Base-by-base conservation (phyloP, 2,888 invertebrate species). In the Metopia argyrocephala region DNA sequence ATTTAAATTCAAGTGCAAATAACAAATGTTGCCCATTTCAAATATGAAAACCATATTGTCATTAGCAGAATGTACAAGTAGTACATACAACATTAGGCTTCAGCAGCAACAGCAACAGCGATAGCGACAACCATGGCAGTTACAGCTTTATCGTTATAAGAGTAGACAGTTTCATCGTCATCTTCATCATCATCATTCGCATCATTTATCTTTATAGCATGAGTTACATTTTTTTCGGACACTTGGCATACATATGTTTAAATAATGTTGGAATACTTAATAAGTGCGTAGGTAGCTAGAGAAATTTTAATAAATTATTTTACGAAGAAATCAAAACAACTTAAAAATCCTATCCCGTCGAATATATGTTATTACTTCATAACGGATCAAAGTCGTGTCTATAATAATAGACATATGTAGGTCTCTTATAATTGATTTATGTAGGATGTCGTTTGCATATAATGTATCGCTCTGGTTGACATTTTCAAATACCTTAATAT, bases 1-100 rank as follows among this genome's bases (percentile, higher is more conserved):
- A 81, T 81, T 81, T 74, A 78, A 78, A 81, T 81, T 81, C 78
- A 78, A 81, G 80, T 70, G 74, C 74, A 74, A 52, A 38, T 66
- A 74, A 74, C 76, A 80, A 76, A 76, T 73, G 80, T 65, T 70
- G 75, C 59, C 79, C 79, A 75, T 61, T 79, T 65, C 75, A 56
- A n/a, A 75, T 61, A 50, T 21, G 65, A 54, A 62, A 48, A 21
- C 54, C 52, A 73, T 78, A 50, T 38, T 61, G 64, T 65, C 76
- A 76, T 76, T 76, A 70, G 62, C 56, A 61, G 25, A 15, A 27
- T 31, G 31, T 31, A n/a, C n/a, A n/a, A n/a, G n/a, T n/a, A n/a
- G 28, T 31, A 18, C 57, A 48, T 54, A 45, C 18, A 31, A 65
- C 52, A 59, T 57, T 75, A 45, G 52, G 57, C 66, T 65, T 31